These are phyloP conservation scores for Cotesia glomerata DNA, from an alignment of 1,140 invertebrate species.

Conservation along the genomic window DNA sequence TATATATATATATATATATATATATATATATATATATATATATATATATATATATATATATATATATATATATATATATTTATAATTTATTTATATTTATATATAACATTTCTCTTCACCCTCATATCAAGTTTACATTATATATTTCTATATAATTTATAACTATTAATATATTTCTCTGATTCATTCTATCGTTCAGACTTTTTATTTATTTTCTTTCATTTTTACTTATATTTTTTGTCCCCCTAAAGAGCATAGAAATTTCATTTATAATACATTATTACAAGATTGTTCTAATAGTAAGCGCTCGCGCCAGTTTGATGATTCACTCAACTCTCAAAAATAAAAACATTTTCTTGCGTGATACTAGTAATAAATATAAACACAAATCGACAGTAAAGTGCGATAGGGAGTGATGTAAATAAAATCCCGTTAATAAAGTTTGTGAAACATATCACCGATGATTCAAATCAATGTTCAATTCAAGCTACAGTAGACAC, in stretches of 20 bases:
- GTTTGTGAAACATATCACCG: neutral
- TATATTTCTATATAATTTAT: conserved; percentile 38
- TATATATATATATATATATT: neutral
- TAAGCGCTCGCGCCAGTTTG: neutral
- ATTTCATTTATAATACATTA: conserved; percentile 33
- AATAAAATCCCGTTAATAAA: neutral
- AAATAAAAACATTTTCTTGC: neutral
- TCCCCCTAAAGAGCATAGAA: conserved; percentile 34
- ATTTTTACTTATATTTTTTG: conserved; percentile 24
- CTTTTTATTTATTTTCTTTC: conserved; percentile 36
- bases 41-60: conserved; percentile 20
- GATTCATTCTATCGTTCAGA: conserved; percentile 32
- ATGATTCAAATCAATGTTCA: neutral
- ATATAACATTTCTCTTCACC: conserved; percentile 11
- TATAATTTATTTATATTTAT: conserved; percentile 36
- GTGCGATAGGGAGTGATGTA: neutral
- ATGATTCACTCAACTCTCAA: neutral
- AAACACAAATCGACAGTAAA: neutral
- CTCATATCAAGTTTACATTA: no score
- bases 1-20: conserved; percentile 29
- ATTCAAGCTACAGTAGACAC: neutral
- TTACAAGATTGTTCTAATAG: conserved; percentile 10
- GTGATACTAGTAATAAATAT: neutral
- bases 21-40: conserved; percentile 7
- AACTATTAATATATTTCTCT: conserved; percentile 41